phyloP scores from a whole-genome alignment of 2,888 invertebrate genomes.

The Hesperia comma region DNA sequence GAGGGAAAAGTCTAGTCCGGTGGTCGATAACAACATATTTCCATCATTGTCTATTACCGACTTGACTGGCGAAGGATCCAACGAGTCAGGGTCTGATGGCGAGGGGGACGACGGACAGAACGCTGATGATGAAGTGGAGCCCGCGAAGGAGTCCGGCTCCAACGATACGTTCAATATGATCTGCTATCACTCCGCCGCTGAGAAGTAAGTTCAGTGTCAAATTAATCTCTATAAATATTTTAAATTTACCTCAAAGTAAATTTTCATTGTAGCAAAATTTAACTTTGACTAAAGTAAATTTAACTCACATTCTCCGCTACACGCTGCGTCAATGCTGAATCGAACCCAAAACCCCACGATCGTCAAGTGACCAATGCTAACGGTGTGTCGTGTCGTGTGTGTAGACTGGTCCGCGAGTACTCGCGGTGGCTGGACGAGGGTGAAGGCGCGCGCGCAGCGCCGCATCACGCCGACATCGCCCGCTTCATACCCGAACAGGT shows the following conservation, averaged over 20 bases:
- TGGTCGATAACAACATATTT: constrained; percentile 50
- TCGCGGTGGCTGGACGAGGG: constrained; percentile 67
- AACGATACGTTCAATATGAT: constrained; percentile 51
- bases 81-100: constrained; percentile 49
- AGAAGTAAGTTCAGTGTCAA: constrained; percentile 58
- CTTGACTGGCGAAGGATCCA: constrained; percentile 56
- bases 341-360: too few relatives aligned
- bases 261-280: too few relatives aligned
- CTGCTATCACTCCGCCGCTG: constrained; percentile 64
- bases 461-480: constrained; percentile 63
- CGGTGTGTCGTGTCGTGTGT: background rate
- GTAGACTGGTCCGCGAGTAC: constrained; percentile 60
- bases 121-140: constrained; percentile 38
- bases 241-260: too few relatives aligned
- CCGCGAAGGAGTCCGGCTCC: constrained; percentile 46
- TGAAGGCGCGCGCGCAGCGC: constrained; percentile 55
- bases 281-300: too few relatives aligned
- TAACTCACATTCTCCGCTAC: too few relatives aligned
- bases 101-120: constrained; percentile 42
- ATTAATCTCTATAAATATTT: background rate
- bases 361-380: background rate
- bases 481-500: constrained; percentile 66
- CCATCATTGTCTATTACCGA: constrained; percentile 58
- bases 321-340: too few relatives aligned
- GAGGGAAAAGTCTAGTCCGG: constrained; percentile 22